These are phyloP conservation scores for Scytalopus superciliaris DNA, from an alignment of 2,113 vertebrate species.

Conservation along the genomic window DNA sequence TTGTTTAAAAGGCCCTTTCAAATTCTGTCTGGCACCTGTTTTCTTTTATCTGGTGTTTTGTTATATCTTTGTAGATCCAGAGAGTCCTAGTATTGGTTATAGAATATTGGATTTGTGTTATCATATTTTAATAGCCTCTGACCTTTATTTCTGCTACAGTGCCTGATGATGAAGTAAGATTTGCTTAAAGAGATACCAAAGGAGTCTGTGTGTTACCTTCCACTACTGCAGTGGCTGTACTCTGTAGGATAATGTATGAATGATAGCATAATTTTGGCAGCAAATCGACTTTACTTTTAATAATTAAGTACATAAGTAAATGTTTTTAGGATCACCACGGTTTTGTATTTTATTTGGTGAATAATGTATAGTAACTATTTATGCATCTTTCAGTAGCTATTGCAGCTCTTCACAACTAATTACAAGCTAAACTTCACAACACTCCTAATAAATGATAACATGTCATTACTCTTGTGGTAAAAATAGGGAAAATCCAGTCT, in stretches of 20 bases:
- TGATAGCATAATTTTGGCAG: neutral
- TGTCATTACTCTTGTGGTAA: neutral
- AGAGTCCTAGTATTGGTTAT: neutral
- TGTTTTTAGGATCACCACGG: neutral
- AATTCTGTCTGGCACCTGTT: conserved; percentile 1
- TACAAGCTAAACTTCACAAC: neutral
- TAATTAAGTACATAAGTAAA: neutral
- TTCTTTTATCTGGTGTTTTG: conserved; percentile 4
- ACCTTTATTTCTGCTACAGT: neutral
- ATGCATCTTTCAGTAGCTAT: neutral
- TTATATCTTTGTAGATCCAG: neutral
- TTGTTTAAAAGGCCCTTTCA: neutral
- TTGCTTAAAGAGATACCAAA: neutral
- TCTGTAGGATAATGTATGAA: neutral
- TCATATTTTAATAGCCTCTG: neutral
- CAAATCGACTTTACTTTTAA: neutral
- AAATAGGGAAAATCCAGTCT: neutral
- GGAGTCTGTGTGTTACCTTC: neutral
- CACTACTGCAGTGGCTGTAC: neutral
- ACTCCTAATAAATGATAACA: neutral
- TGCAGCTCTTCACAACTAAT: neutral
- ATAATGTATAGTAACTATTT: neutral
- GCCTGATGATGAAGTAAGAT: neutral
- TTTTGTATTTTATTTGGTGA: neutral
- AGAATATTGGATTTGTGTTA: neutral